phyloP scores from a whole-genome alignment of 2,797 vertebrate genomes.

The Chromobotia macracanthus region DNA sequence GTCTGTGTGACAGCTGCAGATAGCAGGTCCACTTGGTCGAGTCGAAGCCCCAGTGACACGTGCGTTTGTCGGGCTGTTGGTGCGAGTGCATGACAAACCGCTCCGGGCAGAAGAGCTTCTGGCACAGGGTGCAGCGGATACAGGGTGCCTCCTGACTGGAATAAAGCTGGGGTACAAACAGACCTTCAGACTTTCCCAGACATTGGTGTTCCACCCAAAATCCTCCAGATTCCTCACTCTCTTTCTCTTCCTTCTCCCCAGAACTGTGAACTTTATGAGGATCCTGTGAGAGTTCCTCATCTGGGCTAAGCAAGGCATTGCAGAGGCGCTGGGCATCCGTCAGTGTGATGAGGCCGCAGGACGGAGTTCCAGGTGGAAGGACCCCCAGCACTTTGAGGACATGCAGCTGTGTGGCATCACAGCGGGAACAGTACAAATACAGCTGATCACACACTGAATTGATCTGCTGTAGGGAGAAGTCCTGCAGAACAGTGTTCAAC shows the following conservation, averaged over 20 bases:
- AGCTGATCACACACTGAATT: constrained; percentile 96
- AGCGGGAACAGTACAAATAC: constrained; percentile 96
- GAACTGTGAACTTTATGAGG: constrained; percentile 27
- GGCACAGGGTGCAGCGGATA: constrained; percentile 95
- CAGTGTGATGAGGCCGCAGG: constrained; percentile 95
- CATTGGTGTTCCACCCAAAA: constrained; percentile 98
- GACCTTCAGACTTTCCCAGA: constrained; percentile 95
- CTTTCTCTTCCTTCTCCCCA: constrained; percentile 72
- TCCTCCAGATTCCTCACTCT: constrained; percentile 83
- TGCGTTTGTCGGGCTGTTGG: constrained; percentile 95
- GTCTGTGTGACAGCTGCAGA: constrained; percentile 92
- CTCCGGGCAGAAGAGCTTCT: constrained; percentile 92
- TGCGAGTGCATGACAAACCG: constrained; percentile 99
- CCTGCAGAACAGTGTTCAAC: constrained; percentile 94
- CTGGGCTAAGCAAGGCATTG: constrained; percentile 91
- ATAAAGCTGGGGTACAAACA: constrained; percentile 94
- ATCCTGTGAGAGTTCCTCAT: constrained; percentile 76
- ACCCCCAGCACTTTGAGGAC: constrained; percentile 96
- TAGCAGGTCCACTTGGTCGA: constrained; percentile 98
- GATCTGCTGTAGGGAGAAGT: constrained; percentile 97
- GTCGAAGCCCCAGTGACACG: constrained; percentile 99
- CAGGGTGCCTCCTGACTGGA: constrained; percentile 87
- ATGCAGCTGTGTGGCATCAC: constrained; percentile 93
- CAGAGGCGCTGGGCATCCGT: constrained; percentile 96
- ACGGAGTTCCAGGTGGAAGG: constrained; percentile 94